phyloP scores from a whole-genome alignment of 2,113 vertebrate genomes.

The Promerops cafer region DNA sequence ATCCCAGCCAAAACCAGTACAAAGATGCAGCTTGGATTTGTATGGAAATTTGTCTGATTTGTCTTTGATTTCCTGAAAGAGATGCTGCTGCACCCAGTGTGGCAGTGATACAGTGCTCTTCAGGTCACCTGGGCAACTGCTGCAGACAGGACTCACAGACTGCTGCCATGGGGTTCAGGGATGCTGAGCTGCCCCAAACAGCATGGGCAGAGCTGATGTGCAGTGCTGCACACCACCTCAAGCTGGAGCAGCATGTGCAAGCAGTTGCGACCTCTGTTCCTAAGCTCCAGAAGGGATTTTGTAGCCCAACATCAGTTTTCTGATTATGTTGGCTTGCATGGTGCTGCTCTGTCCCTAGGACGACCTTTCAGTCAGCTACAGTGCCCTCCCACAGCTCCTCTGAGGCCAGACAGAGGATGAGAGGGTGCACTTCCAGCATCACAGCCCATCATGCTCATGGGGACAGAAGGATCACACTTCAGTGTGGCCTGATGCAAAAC shows the following conservation, averaged over 20 bases:
- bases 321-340: no score
- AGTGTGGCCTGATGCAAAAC: background rate
- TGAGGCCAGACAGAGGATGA: background rate
- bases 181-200: background rate
- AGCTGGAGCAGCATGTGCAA: background rate
- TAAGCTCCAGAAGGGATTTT: background rate
- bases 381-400: fast-evolving
- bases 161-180: background rate
- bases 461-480: no score
- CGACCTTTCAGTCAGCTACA: fast-evolving
- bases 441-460: fast-evolving
- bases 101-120: no score
- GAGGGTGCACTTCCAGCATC: background rate
- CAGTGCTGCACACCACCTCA: no score
- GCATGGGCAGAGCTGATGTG: fast-evolving
- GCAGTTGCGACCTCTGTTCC: background rate
- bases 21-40: background rate
- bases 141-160: background rate
- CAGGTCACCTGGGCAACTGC: background rate
- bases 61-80: background rate
- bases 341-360: background rate
- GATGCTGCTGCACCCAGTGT: background rate
- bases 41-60: background rate
- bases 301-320: background rate
- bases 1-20: background rate